phyloP scores from a whole-genome alignment of 2,113 vertebrate genomes.

The Cololabis saira region DNA sequence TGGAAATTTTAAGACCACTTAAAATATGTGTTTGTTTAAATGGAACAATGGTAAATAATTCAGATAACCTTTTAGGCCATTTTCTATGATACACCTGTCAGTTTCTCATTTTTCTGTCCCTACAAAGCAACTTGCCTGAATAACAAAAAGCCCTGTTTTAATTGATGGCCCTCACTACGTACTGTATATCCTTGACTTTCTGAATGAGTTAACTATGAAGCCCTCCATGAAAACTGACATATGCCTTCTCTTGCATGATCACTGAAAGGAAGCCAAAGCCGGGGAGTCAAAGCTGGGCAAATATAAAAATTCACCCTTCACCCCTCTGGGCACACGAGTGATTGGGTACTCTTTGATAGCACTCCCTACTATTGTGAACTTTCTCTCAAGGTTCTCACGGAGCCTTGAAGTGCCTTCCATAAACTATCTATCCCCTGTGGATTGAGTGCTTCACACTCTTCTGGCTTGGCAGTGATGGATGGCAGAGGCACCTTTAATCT shows the following conservation, averaged over 20 bases:
- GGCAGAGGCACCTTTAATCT: slow-evolving; percentile 89
- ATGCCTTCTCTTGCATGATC: slow-evolving; percentile 11
- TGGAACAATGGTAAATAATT: too few species aligned
- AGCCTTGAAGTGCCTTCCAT: slow-evolving; percentile 59
- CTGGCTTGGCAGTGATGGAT: slow-evolving; percentile 69
- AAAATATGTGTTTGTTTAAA: too few species aligned
- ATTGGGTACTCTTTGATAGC: slow-evolving; percentile 65
- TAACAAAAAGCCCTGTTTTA: slow-evolving; percentile 21
- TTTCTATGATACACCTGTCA: too few species aligned
- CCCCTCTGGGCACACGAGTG: slow-evolving; percentile 19
- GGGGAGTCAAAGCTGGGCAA: slow-evolving; percentile 24
- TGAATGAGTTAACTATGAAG: slow-evolving; percentile 20
- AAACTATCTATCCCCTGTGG: slow-evolving; percentile 59
- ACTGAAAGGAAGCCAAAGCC: slow-evolving; percentile 20
- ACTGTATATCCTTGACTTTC: slow-evolving; percentile 3
- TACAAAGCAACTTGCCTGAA: slow-evolving; percentile 20
- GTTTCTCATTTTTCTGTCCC: background rate
- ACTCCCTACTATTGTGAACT: slow-evolving; percentile 59
- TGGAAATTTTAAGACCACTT: too few species aligned
- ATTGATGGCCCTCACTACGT: slow-evolving; percentile 16
- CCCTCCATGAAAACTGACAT: slow-evolving; percentile 21
- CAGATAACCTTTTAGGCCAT: too few species aligned
- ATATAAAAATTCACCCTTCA: slow-evolving; percentile 49
- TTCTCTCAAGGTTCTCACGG: slow-evolving; percentile 59
- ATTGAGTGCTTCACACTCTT: slow-evolving; percentile 70